Evolutionary conservation across 2,797 vertebrate species (phyloP).

Genomic region (Merluccius polli): DNA sequence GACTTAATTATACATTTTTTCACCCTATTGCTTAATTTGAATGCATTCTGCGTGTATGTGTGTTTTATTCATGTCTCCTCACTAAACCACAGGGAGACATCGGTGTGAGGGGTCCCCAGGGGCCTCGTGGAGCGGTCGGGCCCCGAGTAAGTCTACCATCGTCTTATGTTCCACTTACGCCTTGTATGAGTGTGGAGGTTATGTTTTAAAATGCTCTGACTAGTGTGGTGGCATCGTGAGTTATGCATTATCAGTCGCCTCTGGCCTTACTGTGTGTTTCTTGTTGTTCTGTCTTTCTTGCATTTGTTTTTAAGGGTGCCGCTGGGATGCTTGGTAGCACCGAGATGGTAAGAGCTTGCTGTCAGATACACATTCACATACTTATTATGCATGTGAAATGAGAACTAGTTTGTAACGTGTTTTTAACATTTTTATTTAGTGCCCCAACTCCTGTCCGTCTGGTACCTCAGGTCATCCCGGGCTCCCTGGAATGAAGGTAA

Average conservation of each 20-base stretch:
- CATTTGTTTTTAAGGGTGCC: constrained; percentile 66
- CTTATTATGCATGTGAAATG: neutral
- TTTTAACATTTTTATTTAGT: constrained; percentile 74
- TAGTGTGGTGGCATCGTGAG: neutral
- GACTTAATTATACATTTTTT: neutral
- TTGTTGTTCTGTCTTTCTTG: too few species aligned
- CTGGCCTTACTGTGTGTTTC: neutral
- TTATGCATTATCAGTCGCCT: neutral
- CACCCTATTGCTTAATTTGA: neutral
- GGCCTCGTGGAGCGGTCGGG: constrained; percentile 83
- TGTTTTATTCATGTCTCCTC: neutral
- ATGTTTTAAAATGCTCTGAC: neutral
- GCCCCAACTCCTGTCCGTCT: constrained; percentile 85
- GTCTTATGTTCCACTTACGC: constrained; percentile 6
- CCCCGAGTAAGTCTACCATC: constrained; percentile 77
- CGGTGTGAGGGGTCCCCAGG: constrained; percentile 86
- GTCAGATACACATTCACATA: neutral
- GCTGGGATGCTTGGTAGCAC: constrained; percentile 66
- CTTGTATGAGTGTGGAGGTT: constrained; percentile 63
- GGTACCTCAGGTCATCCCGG: constrained; percentile 89
- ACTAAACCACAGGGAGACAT: constrained; percentile 80
- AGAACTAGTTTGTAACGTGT: constrained; percentile 21
- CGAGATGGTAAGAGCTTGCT: constrained; percentile 67
- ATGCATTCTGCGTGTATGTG: neutral
- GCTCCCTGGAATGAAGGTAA: constrained; percentile 94